These are phyloP conservation scores for Steinernema scapterisci DNA, from an alignment of 2,888 invertebrate genomes.

Conservation along the genomic window DNA sequence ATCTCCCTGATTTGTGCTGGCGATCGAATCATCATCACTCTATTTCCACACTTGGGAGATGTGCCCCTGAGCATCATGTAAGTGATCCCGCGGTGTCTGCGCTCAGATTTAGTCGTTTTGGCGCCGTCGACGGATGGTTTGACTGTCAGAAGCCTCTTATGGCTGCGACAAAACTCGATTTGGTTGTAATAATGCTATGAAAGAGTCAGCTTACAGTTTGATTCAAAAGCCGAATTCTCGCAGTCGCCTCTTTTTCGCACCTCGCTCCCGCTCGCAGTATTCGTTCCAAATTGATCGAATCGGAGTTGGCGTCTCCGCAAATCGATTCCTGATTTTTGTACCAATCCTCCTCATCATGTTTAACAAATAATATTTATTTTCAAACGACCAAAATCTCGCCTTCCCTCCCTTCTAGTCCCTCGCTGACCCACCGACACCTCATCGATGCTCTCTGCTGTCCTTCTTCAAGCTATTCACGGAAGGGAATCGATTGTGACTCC, in stretches of 20 bases:
- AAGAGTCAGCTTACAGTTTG: constrained; percentile 19
- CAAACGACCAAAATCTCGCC: constrained; percentile 19
- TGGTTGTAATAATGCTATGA: background rate
- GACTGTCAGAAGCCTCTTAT: constrained; percentile 18
- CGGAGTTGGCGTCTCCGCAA: constrained; percentile 26
- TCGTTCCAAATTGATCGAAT: constrained; percentile 29
- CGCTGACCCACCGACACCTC: constrained; percentile 22
- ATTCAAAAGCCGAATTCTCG: background rate
- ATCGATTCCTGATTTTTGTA: constrained; percentile 14
- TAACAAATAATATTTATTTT: constrained; percentile 29
- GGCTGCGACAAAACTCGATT: constrained; percentile 17
- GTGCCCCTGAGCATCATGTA: background rate
- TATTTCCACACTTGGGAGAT: background rate
- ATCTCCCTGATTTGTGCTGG: background rate
- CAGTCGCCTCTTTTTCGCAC: background rate
- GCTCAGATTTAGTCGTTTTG: background rate
- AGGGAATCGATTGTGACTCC: constrained; percentile 12
- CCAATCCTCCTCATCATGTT: constrained; percentile 13
- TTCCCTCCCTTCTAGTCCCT: constrained; percentile 14
- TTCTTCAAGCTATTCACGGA: background rate
- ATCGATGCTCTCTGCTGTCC: background rate
- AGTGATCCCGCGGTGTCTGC: background rate
- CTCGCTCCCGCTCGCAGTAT: constrained; percentile 12
- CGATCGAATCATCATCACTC: background rate
- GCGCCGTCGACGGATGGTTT: background rate